These are phyloP conservation scores for Parapristionchus giblindavisi DNA, from an alignment of 2,888 invertebrate species.

Conservation along the genomic window DNA sequence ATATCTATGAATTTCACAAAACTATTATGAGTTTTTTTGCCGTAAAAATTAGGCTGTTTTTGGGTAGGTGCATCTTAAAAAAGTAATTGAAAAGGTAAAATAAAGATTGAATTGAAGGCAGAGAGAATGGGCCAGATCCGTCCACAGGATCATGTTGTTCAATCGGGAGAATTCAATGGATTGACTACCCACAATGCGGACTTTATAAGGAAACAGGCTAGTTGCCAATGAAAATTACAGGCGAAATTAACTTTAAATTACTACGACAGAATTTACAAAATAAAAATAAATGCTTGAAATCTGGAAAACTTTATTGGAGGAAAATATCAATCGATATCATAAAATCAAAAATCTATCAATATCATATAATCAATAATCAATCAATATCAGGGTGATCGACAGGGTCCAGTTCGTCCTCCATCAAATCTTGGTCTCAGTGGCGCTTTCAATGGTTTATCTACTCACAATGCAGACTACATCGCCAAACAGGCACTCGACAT, in stretches of 20 bases:
- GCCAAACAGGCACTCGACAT: slow-evolving; percentile 51
- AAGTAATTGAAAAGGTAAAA: not conserved
- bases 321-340: too few relatives aligned
- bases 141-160: slow-evolving; percentile 27
- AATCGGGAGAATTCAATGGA: slow-evolving; percentile 40
- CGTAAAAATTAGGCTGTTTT: too few relatives aligned
- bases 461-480: slow-evolving; percentile 39
- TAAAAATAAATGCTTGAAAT: too few relatives aligned
- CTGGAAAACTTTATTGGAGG: too few relatives aligned
- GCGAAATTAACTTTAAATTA: too few relatives aligned
- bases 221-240: too few relatives aligned
- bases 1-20: too few relatives aligned
- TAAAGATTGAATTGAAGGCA: slow-evolving; percentile 14
- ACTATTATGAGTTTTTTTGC: too few relatives aligned
- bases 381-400: slow-evolving; percentile 17
- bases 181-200: slow-evolving; percentile 23
- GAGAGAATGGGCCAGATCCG: slow-evolving; percentile 22
- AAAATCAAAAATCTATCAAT: too few relatives aligned
- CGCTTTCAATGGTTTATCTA: slow-evolving; percentile 4
- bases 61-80: too few relatives aligned
- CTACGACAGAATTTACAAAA: too few relatives aligned
- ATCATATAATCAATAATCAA: too few relatives aligned
- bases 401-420: slow-evolving; percentile 10
- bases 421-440: not conserved
- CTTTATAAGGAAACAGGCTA: not conserved